Evolutionary conservation across 1,140 invertebrate species (phyloP), one percentile per base, ranked within the genome.

Genomic region (Drosophila nikananu): DNA sequence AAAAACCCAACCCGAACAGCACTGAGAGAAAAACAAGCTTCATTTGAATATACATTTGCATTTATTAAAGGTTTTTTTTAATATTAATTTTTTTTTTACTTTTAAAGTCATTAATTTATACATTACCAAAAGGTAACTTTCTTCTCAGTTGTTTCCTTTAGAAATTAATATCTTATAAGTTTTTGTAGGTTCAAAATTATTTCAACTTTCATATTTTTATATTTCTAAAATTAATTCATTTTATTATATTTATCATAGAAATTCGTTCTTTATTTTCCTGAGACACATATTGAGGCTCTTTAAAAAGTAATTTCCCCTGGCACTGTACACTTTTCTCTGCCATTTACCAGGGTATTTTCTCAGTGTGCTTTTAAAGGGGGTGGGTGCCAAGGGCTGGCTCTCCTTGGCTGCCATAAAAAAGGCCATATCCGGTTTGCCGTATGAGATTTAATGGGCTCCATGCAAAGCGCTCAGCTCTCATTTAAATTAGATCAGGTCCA

Each of bases 401-500:
- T 60, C 39, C 52, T 83, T 79, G 73, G 74, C 55, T 65, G 83
- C 76, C 79, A 80, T 82, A 82, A 82, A 68, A 86, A 87, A 70
- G 42, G 30, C 83, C 64, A 87, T 77, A 80, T 87, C 83, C 83
- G 67, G 72, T 73, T 57, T 57, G 68, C 67, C 76, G 72, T 80
- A 83, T 83, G 80, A 73, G 83, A 87, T 83, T 87, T 73, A 73
- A 86, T 83, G 67, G 67, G 71, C 66, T 77, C 57, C 58, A 67
- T 70, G 83, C 66, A 57, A 58, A 61, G 42, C 44, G 30, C 39
- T 35, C 9, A 23, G 59, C 59, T 65, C 80, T 81, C 84, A 87
- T 87, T 87, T 78, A 87, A 87, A 87, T 87, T 87, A 78, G 84
- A 86, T 80, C 83, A 80, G 81, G 32, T 64, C 52, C 42, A 32